Percentiles rank a stretch among this genome's conserved stretches.
Conservation (phyloP, 2,113 vertebrate species). For the Vulpes vulpes region DNA sequence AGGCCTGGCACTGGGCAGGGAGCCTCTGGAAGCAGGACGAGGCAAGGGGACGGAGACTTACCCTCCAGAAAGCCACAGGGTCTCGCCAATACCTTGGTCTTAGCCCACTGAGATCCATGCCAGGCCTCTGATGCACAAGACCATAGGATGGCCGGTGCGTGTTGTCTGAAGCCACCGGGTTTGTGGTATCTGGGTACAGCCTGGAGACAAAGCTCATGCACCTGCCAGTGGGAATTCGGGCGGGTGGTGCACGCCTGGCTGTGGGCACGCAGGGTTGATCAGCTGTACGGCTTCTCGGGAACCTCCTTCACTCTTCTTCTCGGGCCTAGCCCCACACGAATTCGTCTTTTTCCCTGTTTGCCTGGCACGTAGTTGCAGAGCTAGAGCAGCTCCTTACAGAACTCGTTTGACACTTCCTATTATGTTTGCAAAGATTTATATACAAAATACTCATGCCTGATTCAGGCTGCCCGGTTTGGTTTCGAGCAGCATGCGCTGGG, state of each 20-base stretch:
- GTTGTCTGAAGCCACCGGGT: neutral
- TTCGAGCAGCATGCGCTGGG: neutral
- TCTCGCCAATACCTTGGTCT: neutral
- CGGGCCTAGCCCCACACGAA: neutral
- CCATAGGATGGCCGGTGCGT: neutral
- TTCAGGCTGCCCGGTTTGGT: neutral
- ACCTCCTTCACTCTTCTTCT: neutral
- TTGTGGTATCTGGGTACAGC: neutral
- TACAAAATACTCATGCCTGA: neutral
- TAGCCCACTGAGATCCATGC: neutral
- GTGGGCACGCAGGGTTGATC: neutral
- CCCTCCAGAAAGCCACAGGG: neutral
- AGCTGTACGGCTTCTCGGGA: neutral
- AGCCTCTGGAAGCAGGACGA: neutral
- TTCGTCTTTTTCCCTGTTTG: neutral
- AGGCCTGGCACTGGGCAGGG: neutral
- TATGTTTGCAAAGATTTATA: constrained; percentile 4
- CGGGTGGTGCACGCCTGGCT: neutral
- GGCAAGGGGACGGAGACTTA: neutral
- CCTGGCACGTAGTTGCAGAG: neutral
- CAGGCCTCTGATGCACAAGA: neutral
- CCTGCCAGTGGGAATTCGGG: neutral
- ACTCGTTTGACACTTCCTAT: constrained; percentile 42
- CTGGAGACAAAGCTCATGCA: neutral
- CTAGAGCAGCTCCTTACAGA: neutral